Percentiles rank a stretch among this genome's conserved stretches.
Evolutionary conservation across 2,797 vertebrate species (phyloP).

Genomic region (Amniataba percoides): DNA sequence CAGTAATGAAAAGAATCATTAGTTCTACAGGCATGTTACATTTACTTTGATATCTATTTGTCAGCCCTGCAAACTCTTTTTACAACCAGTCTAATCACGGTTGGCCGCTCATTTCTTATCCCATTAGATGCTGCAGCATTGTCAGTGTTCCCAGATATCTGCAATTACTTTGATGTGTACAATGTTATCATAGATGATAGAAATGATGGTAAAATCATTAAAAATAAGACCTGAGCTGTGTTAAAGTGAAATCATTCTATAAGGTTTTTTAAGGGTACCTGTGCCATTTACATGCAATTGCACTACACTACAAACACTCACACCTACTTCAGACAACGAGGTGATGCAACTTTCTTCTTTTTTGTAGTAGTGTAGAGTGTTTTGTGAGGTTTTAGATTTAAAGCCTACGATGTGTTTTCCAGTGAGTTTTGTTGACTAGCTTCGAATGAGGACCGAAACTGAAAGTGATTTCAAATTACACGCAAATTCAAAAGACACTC

Average conservation of each 20-base stretch:
- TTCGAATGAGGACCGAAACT: background rate
- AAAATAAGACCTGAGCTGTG: background rate
- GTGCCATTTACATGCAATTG: background rate
- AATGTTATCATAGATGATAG: background rate
- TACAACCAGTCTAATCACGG: background rate
- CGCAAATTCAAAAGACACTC: background rate
- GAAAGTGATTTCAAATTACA: background rate
- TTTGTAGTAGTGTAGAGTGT: background rate
- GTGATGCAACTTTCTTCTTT: background rate
- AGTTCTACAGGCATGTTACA: background rate
- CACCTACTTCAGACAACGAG: background rate
- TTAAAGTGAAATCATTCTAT: background rate
- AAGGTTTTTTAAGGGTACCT: no score
- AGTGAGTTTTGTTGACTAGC: background rate
- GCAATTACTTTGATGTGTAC: background rate
- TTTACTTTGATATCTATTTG: background rate
- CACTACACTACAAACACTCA: no score
- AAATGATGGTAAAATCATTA: background rate
- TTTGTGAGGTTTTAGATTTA: background rate
- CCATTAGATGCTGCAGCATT: background rate
- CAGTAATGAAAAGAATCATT: no score
- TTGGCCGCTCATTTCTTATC: background rate
- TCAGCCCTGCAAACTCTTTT: background rate
- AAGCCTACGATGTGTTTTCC: background rate
- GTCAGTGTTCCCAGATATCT: background rate